Evolutionary conservation across 2,113 vertebrate species (phyloP).

Genomic region (Clarias macrocephalus): DNA sequence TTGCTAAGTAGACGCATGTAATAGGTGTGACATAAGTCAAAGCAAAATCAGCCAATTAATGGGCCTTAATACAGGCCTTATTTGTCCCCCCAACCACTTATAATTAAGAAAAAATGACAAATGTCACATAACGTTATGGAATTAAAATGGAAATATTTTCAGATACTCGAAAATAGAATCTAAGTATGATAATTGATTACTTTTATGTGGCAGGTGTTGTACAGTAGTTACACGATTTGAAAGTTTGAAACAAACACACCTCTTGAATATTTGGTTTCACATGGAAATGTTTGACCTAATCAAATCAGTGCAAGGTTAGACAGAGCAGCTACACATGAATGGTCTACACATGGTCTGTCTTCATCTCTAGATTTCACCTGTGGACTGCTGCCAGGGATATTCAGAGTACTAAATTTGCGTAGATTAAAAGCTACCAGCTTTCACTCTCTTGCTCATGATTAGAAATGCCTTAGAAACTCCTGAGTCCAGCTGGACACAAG

Average conservation of each 20-base stretch:
- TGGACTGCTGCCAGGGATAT: conserved; percentile 33
- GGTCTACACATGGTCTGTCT: background rate
- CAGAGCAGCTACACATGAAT: conserved; percentile 27
- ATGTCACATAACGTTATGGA: no score
- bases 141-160: no score
- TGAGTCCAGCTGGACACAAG: background rate
- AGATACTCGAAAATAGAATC: no score
- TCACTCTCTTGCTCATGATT: conserved; percentile 23
- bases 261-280: background rate
- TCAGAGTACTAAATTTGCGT: conserved; percentile 28
- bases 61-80: no score
- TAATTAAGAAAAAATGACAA: no score
- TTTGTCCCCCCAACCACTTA: no score
- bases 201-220: conserved; percentile 38
- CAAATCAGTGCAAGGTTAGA: conserved; percentile 16
- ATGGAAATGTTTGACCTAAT: conserved; percentile 3
- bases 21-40: no score
- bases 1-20: no score
- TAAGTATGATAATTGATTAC: no score
- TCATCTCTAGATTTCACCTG: conserved; percentile 27
- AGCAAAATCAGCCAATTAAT: no score
- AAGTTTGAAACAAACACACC: background rate
- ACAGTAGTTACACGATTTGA: background rate
- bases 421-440: conserved; percentile 27
- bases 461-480: background rate